Percentiles rank a stretch among this genome's conserved stretches.
Evolutionary conservation across 2,888 invertebrate species (phyloP).

Genomic region (Pollenia labialis): DNA sequence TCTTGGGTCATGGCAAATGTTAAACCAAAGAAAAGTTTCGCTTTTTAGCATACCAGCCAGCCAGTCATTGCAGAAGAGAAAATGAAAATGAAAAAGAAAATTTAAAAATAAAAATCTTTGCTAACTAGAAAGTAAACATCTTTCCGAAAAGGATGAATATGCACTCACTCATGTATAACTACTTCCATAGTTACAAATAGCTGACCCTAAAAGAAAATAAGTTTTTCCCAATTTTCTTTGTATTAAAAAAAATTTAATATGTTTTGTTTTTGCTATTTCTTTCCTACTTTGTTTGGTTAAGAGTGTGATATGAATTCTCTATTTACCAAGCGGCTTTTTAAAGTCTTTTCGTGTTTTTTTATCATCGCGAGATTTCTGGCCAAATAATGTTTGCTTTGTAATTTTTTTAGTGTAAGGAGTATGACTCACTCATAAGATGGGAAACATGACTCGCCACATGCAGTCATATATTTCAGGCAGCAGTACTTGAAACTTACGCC

Average conservation of each 20-base stretch:
- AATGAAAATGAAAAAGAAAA: not conserved
- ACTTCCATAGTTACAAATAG: slow-evolving; percentile 34
- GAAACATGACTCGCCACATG: slow-evolving; percentile 45
- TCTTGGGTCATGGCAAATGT: slow-evolving; percentile 45
- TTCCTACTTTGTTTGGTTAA: not conserved
- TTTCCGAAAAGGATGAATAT: slow-evolving; percentile 27
- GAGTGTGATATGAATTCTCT: slow-evolving; percentile 23
- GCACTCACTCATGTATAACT: not conserved
- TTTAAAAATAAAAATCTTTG: slow-evolving; percentile 21
- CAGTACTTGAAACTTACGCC: not conserved
- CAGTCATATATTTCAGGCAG: not conserved
- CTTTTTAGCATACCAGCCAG: slow-evolving; percentile 66
- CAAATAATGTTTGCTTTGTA: slow-evolving; percentile 19
- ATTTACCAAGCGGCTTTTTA: slow-evolving; percentile 47
- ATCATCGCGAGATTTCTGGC: slow-evolving; percentile 5
- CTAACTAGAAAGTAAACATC: slow-evolving; percentile 63
- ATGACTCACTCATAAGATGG: slow-evolving; percentile 43
- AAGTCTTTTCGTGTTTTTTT: slow-evolving; percentile 19
- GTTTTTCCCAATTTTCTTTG: slow-evolving; percentile 13
- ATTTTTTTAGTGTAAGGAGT: slow-evolving; percentile 8
- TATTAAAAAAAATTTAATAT: slow-evolving; percentile 18
- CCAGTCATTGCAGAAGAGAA: too few species aligned
- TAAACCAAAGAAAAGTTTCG: slow-evolving; percentile 57
- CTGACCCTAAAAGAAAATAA: slow-evolving; percentile 63
- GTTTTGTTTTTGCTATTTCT: not conserved